Conservation (phyloP, 1,140 invertebrate species). For the Dolichoris vasculosae region DNA sequence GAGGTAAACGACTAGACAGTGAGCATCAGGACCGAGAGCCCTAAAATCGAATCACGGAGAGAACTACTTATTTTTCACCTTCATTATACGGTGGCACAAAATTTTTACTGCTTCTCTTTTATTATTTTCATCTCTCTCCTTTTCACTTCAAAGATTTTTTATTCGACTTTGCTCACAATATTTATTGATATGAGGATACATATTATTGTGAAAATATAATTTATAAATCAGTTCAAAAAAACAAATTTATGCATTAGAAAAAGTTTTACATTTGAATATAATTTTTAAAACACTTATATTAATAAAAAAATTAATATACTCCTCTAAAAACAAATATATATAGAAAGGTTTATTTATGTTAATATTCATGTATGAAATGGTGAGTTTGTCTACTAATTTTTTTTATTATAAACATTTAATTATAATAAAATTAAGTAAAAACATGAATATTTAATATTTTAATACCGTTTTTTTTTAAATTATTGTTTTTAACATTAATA, state of each 20-base stretch:
- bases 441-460: too few relatives aligned
- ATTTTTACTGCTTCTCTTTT: constrained; percentile 24
- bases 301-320: neutral
- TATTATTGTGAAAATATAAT: constrained; percentile 15
- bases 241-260: too few relatives aligned
- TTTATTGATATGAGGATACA: constrained; percentile 8
- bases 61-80: constrained; percentile 42
- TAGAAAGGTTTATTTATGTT: too few relatives aligned
- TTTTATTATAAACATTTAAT: too few relatives aligned
- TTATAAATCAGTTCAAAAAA: neutral
- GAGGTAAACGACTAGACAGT: neutral
- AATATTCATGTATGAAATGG: too few relatives aligned
- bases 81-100: constrained; percentile 38
- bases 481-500: too few relatives aligned
- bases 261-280: too few relatives aligned
- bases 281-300: neutral
- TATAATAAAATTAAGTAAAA: too few relatives aligned
- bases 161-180: neutral
- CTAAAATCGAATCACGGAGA: constrained; percentile 44
- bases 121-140: neutral
- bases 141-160: neutral
- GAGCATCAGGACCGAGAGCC: constrained; percentile 43
- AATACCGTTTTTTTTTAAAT: too few relatives aligned
- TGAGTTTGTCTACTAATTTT: too few relatives aligned
- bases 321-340: too few relatives aligned